Conservation (phyloP, 2,888 invertebrate genomes). For the Drosophila macrothrix region DNA sequence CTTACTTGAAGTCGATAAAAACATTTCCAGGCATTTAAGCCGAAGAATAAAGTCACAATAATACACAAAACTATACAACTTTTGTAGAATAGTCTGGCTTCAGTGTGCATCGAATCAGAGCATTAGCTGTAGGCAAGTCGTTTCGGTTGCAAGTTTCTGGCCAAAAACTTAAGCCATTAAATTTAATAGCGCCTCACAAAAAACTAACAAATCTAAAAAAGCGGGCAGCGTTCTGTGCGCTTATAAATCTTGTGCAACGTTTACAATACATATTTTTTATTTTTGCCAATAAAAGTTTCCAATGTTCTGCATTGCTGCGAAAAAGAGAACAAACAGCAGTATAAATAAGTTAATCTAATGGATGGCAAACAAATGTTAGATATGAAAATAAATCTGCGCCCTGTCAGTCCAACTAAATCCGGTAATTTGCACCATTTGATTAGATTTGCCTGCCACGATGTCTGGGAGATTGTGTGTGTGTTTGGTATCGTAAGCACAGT, state of each 20-base stretch:
- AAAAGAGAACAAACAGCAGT: slow-evolving; percentile 29
- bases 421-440: slow-evolving; percentile 52
- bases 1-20: slow-evolving; percentile 4
- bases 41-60: slow-evolving; percentile 26
- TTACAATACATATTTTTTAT: background rate
- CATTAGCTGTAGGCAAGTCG: slow-evolving; percentile 41
- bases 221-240: slow-evolving; percentile 7
- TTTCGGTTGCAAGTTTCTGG: slow-evolving; percentile 39
- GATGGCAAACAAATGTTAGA: slow-evolving; percentile 32
- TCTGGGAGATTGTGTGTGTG: background rate
- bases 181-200: slow-evolving; percentile 40
- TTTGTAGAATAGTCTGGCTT: slow-evolving; percentile 18
- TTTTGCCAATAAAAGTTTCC: slow-evolving; percentile 7
- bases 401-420: slow-evolving; percentile 49
- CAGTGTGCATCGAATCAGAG: slow-evolving; percentile 16
- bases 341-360: slow-evolving; percentile 16
- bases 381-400: slow-evolving; percentile 53
- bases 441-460: slow-evolving; percentile 29
- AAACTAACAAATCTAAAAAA: background rate
- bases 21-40: background rate
- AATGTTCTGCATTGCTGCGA: slow-evolving; percentile 22
- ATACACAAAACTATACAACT: slow-evolving; percentile 25
- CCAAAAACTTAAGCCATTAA: slow-evolving; percentile 64
- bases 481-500: slow-evolving; percentile 15
- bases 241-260: slow-evolving; percentile 24